phyloP scores from a whole-genome alignment of 2,113 vertebrate species.

The Apistogramma diplotaenia region DNA sequence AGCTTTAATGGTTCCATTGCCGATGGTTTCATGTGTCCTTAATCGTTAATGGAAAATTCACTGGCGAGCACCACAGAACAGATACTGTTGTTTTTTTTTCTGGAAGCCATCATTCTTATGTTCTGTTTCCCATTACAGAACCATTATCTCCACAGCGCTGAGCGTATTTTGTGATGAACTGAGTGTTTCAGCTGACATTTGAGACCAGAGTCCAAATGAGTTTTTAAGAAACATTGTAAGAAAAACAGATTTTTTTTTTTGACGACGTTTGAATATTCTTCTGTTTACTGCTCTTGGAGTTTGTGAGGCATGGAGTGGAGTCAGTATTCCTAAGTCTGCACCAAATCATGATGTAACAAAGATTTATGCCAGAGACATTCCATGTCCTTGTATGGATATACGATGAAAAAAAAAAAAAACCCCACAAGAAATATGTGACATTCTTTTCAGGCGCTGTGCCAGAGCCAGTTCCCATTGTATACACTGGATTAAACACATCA shows the following conservation, averaged over 20 bases:
- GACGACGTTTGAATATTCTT: background rate
- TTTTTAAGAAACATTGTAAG: background rate
- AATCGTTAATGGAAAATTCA: constrained; percentile 52
- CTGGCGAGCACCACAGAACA: constrained; percentile 20
- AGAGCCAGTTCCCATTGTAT: background rate
- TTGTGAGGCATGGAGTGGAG: background rate
- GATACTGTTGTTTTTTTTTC: constrained; percentile 27
- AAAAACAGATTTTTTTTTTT: background rate
- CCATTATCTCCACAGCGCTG: constrained; percentile 33
- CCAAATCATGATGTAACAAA: background rate
- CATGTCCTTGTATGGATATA: constrained; percentile 29
- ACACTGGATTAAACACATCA: background rate
- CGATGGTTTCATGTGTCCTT: constrained; percentile 49
- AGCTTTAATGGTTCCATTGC: constrained; percentile 36
- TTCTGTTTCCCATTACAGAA: constrained; percentile 41
- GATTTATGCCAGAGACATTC: constrained; percentile 28
- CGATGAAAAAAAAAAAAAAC: background rate
- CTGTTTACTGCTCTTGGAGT: background rate
- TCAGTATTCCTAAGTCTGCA: background rate
- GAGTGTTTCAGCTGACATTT: constrained; percentile 40
- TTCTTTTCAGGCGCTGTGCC: background rate
- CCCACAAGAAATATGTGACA: background rate
- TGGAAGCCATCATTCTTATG: constrained; percentile 16
- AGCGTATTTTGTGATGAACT: constrained; percentile 8
- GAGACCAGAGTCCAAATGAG: constrained; percentile 34